Conservation (phyloP, 2,113 vertebrate species). For the Cercocebus atys region DNA sequence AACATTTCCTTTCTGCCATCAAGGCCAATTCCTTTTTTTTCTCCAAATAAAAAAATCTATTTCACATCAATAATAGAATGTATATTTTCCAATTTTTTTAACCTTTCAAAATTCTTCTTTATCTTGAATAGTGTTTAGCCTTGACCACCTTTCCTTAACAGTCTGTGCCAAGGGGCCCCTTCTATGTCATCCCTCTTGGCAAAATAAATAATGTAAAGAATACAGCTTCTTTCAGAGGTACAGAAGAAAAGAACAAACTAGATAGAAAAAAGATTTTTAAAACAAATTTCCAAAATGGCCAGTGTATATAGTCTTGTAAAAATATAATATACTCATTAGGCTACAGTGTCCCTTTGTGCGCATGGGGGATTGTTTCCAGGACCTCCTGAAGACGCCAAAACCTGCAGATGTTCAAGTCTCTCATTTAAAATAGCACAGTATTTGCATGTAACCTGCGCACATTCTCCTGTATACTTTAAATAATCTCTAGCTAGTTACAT, state of each 20-base stretch:
- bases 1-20: conserved; percentile 21
- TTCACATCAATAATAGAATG: conserved; percentile 62
- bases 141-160: conserved; percentile 53
- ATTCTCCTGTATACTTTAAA: neutral
- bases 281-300: neutral
- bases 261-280: neutral
- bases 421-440: neutral
- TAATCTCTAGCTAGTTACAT: neutral
- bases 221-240: neutral
- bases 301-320: neutral
- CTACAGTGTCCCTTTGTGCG: too few relatives aligned
- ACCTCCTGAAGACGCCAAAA: neutral
- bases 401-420: neutral
- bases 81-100: conserved; percentile 50
- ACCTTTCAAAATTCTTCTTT: conserved; percentile 57
- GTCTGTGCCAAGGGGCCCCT: neutral
- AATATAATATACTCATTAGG: neutral
- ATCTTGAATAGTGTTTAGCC: conserved; percentile 45
- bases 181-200: neutral
- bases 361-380: neutral
- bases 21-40: neutral
- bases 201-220: conserved; percentile 57
- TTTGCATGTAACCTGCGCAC: neutral
- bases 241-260: neutral
- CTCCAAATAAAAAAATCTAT: conserved; percentile 34